Evolutionary conservation across 2,113 vertebrate species (phyloP).

Genomic region (Cranoglanis bouderius): DNA sequence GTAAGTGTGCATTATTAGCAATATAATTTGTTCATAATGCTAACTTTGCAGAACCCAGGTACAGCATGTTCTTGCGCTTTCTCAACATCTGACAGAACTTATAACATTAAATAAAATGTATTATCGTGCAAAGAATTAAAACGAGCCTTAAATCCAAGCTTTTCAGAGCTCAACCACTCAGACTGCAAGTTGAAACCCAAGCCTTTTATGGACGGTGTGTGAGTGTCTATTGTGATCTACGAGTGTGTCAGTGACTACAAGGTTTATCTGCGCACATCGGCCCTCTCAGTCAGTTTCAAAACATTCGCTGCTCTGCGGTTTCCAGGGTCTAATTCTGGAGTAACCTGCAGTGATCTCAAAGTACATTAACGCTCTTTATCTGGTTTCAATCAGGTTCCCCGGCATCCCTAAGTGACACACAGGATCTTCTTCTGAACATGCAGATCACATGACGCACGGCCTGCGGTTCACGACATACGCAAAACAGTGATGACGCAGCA

Average conservation of each 20-base stretch:
- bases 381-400: slow-evolving; percentile 36
- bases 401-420: slow-evolving; percentile 18
- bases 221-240: background rate
- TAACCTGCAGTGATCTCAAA: slow-evolving; percentile 8
- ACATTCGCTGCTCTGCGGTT: slow-evolving; percentile 1
- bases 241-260: background rate
- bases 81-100: background rate
- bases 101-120: background rate
- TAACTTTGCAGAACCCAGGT: background rate
- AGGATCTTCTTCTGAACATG: slow-evolving; percentile 28
- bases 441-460: slow-evolving; percentile 22
- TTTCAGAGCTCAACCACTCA: background rate
- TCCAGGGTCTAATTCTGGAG: background rate
- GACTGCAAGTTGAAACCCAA: background rate
- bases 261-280: slow-evolving; percentile 33
- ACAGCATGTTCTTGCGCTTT: background rate
- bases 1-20: background rate
- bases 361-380: slow-evolving; percentile 23
- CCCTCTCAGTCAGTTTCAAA: slow-evolving; percentile 1
- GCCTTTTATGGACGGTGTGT: background rate
- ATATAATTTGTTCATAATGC: background rate
- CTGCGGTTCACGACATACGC: background rate
- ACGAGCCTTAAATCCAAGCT: background rate
- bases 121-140: background rate
- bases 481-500: background rate